phyloP scores from a whole-genome alignment of 1,140 invertebrate genomes.

The Bombus pyrosoma region DNA sequence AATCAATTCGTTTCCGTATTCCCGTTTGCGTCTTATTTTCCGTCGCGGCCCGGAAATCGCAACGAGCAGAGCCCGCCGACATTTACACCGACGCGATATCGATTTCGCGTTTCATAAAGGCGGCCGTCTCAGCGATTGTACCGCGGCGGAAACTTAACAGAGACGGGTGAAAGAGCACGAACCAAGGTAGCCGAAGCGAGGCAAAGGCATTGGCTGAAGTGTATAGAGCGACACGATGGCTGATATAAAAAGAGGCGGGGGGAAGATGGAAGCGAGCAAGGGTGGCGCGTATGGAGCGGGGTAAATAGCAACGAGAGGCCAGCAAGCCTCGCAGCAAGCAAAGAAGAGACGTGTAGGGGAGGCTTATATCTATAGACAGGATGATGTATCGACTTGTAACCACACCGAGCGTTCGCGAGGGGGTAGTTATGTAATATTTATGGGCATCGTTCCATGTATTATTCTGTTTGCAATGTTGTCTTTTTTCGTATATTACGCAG shows the following conservation, averaged over 20 bases:
- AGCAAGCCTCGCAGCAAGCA: background rate
- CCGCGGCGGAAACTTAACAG: constrained; percentile 20
- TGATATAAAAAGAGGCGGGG: background rate
- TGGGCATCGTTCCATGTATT: background rate
- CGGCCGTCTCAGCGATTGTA: constrained; percentile 17
- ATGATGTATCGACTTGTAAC: constrained; percentile 29
- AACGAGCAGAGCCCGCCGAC: background rate
- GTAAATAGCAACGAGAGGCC: background rate
- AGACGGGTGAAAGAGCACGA: background rate
- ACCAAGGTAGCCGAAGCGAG: background rate
- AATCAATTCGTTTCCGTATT: constrained; percentile 2
- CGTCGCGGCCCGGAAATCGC: background rate
- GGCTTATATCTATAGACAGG: constrained; percentile 5
- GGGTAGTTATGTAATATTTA: constrained; percentile 22
- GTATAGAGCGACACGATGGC: constrained; percentile 4
- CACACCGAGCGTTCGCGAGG: background rate
- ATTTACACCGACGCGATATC: constrained; percentile 33
- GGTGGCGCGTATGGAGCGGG: background rate
- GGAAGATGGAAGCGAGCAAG: constrained; percentile 6
- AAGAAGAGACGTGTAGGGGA: too few relatives aligned
- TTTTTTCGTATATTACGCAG: background rate
- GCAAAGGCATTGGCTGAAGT: background rate
- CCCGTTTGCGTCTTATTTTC: background rate
- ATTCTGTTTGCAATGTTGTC: background rate
- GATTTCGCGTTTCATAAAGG: constrained; percentile 44